Percentiles rank a stretch among this genome's conserved stretches.
These are phyloP conservation scores for Fistularia commersonii DNA, from an alignment of 2,797 vertebrate species.

Conservation along the genomic window DNA sequence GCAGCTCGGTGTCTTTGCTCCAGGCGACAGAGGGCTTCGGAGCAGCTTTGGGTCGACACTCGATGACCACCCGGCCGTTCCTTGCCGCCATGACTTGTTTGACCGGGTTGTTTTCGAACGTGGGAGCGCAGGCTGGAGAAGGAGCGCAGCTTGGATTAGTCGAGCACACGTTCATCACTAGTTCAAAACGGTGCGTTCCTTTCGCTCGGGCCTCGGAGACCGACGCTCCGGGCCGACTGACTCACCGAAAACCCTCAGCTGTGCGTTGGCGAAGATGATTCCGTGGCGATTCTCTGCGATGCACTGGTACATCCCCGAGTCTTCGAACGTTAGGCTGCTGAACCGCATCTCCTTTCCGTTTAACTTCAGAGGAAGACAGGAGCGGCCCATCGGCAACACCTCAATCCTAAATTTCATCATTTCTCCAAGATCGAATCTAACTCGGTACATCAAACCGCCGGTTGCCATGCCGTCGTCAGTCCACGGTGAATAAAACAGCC, in stretches of 20 bases:
- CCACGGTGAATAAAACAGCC: slow-evolving; percentile 17
- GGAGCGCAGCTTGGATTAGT: slow-evolving; percentile 19
- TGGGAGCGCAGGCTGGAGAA: slow-evolving; percentile 82
- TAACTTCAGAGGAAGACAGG: slow-evolving; percentile 68
- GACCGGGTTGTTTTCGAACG: slow-evolving; percentile 89
- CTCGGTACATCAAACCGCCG: slow-evolving; percentile 8
- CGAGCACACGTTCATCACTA: slow-evolving; percentile 11
- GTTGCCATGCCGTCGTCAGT: slow-evolving; percentile 5
- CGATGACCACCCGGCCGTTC: slow-evolving; percentile 87
- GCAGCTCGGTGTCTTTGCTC: slow-evolving; percentile 94
- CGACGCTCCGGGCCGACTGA: slow-evolving; percentile 8
- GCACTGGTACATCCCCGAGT: slow-evolving; percentile 97
- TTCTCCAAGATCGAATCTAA: not conserved
- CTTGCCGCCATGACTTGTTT: slow-evolving; percentile 85
- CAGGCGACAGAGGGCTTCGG: slow-evolving; percentile 87
- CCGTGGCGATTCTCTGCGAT: slow-evolving; percentile 87
- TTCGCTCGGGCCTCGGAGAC: too few relatives aligned
- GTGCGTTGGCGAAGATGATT: slow-evolving; percentile 88
- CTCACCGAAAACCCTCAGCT: slow-evolving; percentile 92
- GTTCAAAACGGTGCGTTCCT: not conserved
- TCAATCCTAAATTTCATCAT: not conserved
- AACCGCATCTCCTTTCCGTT: slow-evolving; percentile 82
- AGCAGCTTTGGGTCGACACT: slow-evolving; percentile 93
- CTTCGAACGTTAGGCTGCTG: slow-evolving; percentile 77
- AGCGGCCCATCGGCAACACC: not conserved